Evolutionary conservation across 37 sponge, comb jelly and placozoan species (phyloP), one percentile per base, ranked within the genome.

Genomic region (Chondrosia reniformis): DNA sequence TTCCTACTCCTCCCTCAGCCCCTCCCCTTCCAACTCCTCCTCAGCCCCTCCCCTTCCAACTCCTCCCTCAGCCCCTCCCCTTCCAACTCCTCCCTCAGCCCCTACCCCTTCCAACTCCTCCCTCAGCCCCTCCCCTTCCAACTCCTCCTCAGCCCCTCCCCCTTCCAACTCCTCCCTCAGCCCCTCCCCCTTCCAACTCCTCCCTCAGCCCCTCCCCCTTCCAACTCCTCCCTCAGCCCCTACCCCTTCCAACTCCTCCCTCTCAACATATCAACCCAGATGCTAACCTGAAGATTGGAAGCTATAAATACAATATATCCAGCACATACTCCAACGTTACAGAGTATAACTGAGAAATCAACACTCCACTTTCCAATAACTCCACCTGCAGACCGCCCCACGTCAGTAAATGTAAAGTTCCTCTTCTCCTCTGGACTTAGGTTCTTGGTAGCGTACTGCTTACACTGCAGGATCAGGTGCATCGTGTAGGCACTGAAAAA

Each of bases 281-380:
- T 79, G 45, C 72, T 67, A 37, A 89, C 89, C 69, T 45, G 74
- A 0, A 91, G 43, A 28, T 91, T 91, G 55, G 41, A 46, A 15
- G 82, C 76, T 34, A 91, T 91, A 75, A 91, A 91, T 61, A 91
- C 79, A 83, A 84, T 91, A 62, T 91, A 91, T 17, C 85, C 92
- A 46, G 92, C 92, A 76, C 87, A 91, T 33, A 91, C 87, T 15
- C 92, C 92, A 4, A 91, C 73, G 65, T 91, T 86, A 57, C 92
- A 91, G 63, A 76, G 67, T 34, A 91, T 61, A 33, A 91, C 92
- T 7, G 92, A 76, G 9, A 91, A 54, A 33, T 91, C 76, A 0
- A 91, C 92, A 39, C 74, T 45, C 87, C 87, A 84, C 63, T 81
- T 80, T 21, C 92, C 92, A 59, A 79, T 5, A 2, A 40, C 42